phyloP scores from a whole-genome alignment of 2,113 vertebrate species.

The Epinephelus cyanopodus region DNA sequence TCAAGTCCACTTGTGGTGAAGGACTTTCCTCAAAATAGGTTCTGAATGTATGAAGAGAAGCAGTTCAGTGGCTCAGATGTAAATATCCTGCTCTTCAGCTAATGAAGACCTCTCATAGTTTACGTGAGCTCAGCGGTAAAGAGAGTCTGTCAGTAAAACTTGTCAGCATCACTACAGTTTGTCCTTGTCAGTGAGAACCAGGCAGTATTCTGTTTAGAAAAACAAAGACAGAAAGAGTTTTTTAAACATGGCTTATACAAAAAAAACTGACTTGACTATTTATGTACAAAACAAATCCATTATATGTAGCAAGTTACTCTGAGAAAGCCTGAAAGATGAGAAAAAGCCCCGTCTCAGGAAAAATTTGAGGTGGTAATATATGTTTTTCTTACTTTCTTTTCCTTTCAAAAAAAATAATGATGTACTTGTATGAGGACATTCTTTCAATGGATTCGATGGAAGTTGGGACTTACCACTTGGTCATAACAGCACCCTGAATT shows the following conservation, averaged over 20 bases:
- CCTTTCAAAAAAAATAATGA: too few relatives aligned
- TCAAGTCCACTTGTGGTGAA: conserved; percentile 9
- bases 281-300: neutral
- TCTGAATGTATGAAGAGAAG: neutral
- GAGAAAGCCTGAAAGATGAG: neutral
- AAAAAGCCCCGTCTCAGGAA: neutral
- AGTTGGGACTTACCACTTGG: too few relatives aligned
- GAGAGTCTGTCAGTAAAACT: conserved; percentile 1
- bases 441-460: too few relatives aligned
- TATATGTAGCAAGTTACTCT: neutral
- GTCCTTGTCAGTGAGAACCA: neutral
- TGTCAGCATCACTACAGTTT: neutral
- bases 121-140: neutral
- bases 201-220: neutral
- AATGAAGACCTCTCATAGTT: neutral
- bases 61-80: neutral
- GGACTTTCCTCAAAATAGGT: conserved; percentile 20
- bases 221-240: neutral
- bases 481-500: too few relatives aligned
- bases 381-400: too few relatives aligned
- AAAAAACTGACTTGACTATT: neutral
- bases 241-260: neutral
- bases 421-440: too few relatives aligned
- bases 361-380: too few relatives aligned
- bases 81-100: conserved; percentile 4